Conservation (phyloP, 2,888 invertebrate species). For the Aporophyla nigra region DNA sequence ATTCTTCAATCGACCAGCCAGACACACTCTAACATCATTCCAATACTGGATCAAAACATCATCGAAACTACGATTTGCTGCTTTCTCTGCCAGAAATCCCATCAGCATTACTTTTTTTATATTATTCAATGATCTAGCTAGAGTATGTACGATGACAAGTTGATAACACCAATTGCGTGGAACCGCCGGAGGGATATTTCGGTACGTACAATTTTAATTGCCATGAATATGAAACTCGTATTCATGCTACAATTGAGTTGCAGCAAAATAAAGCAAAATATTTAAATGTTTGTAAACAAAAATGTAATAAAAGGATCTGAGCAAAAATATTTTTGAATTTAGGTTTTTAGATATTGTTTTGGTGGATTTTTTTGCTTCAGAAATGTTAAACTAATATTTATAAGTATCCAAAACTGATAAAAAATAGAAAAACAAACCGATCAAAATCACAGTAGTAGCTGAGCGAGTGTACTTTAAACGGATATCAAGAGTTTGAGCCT, state of each 20-base stretch:
- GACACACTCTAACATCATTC: no score
- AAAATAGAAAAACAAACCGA: not conserved
- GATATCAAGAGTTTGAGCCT: not conserved
- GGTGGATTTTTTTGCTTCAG: no score
- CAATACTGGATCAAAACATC: not conserved
- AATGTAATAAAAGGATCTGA: not conserved
- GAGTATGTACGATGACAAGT: slow-evolving; percentile 36
- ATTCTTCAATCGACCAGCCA: not conserved
- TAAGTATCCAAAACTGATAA: not conserved
- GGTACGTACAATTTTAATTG: slow-evolving; percentile 46
- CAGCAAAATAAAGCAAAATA: slow-evolving; percentile 29
- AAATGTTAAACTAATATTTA: not conserved
- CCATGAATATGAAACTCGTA: slow-evolving; percentile 39
- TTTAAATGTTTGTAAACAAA: not conserved
- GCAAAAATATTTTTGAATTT: not conserved
- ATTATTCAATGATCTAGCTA: slow-evolving; percentile 25
- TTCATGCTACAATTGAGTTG: slow-evolving; percentile 30
- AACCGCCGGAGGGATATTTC: slow-evolving; percentile 40
- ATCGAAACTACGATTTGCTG: not conserved
- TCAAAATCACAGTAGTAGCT: not conserved
- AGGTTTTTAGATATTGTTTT: not conserved
- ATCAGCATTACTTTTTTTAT: slow-evolving; percentile 12
- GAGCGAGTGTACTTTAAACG: not conserved
- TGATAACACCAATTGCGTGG: slow-evolving; percentile 45
- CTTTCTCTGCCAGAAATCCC: slow-evolving; percentile 3